phyloP scores from a whole-genome alignment of 2,113 vertebrate species.

The Pedetes capensis region DNA sequence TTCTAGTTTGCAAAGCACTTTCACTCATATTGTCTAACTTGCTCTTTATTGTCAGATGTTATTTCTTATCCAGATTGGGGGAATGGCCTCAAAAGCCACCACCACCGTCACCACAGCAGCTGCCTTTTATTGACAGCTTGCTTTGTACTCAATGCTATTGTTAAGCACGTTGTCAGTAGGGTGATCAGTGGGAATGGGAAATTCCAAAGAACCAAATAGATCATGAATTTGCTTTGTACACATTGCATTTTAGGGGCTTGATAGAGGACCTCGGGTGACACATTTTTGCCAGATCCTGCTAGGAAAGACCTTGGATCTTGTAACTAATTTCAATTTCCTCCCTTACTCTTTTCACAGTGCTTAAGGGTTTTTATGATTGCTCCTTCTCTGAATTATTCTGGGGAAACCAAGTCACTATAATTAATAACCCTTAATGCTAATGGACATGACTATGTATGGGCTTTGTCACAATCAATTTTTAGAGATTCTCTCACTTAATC shows the following conservation, averaged over 20 bases:
- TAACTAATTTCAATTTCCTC: not conserved
- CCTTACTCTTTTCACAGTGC: not conserved
- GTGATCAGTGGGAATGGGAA: not conserved
- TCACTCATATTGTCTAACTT: not conserved
- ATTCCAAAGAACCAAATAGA: not conserved
- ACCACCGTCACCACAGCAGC: not conserved
- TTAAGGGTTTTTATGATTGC: not conserved
- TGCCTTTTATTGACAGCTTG: not conserved
- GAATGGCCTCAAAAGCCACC: not conserved
- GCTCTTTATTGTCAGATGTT: not conserved
- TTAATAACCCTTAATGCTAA: not conserved
- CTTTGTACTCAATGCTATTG: not conserved
- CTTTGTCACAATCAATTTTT: not conserved
- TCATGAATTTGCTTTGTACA: not conserved
- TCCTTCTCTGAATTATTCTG: not conserved
- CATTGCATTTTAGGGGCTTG: not conserved
- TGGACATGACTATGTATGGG: accelerated
- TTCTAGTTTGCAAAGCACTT: conserved; percentile 9
- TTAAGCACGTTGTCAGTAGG: not conserved
- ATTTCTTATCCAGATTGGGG: not conserved
- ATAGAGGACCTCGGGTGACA: not conserved
- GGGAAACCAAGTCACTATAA: not conserved
- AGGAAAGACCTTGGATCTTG: not conserved
- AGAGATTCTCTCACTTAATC: not conserved
- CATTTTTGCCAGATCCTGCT: not conserved